Conservation (phyloP, 2,888 invertebrate genomes). For the Gisinianus flammeolus region DNA sequence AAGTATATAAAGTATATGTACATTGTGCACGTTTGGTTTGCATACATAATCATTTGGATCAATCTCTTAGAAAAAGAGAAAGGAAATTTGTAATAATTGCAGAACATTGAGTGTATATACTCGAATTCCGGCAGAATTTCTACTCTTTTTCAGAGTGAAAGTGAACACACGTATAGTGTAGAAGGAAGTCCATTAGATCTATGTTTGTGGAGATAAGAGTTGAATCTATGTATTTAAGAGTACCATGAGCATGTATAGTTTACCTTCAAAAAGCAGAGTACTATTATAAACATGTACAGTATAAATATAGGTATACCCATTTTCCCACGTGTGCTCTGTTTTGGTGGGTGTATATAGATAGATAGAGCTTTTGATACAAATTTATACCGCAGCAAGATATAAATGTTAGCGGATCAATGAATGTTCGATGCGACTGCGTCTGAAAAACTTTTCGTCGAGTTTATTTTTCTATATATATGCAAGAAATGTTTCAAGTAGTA, state of each 20-base stretch:
- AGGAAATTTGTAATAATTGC: background rate
- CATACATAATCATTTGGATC: too few relatives aligned
- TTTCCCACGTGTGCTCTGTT: too few relatives aligned
- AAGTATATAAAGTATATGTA: background rate
- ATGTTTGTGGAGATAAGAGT: too few relatives aligned
- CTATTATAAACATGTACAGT: too few relatives aligned
- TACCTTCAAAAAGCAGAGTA: too few relatives aligned
- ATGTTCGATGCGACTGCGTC: constrained; percentile 43
- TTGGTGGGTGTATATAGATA: background rate
- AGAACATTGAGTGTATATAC: background rate
- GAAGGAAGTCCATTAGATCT: too few relatives aligned
- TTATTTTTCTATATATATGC: background rate
- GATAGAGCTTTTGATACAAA: constrained; percentile 4
- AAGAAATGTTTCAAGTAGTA: background rate
- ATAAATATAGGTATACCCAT: background rate
- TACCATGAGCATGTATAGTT: too few relatives aligned
- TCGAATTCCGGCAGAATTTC: too few relatives aligned
- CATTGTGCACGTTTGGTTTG: too few relatives aligned
- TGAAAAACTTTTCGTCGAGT: constrained; percentile 32
- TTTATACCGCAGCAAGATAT: constrained; percentile 26
- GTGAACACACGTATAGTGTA: too few relatives aligned
- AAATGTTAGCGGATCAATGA: constrained; percentile 42
- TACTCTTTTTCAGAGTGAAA: too few relatives aligned
- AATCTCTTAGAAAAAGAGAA: background rate
- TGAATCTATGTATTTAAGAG: too few relatives aligned